A percentile compares a stretch with the other conserved stretches of the same genome.
Conservation (phyloP, 1,140 invertebrate species). For the Leptinotarsa lineolata region DNA sequence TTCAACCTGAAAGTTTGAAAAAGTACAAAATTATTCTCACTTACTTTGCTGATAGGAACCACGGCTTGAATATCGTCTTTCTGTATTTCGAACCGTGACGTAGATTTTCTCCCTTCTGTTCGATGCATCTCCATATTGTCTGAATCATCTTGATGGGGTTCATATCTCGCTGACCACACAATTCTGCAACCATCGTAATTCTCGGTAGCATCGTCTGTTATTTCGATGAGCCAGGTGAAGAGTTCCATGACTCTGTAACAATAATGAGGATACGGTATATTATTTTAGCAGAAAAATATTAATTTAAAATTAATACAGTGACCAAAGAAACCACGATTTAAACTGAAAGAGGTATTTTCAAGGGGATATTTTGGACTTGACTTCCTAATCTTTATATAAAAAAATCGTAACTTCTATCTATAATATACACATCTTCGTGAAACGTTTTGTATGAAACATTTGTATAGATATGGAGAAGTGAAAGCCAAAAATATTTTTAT, state of each 20-base stretch:
- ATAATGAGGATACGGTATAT: neutral
- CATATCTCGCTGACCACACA: constrained; percentile 78
- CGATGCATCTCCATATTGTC: constrained; percentile 54
- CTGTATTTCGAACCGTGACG: constrained; percentile 83
- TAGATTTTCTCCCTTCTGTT: constrained; percentile 68
- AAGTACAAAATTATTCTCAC: constrained; percentile 26
- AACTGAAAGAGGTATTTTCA: too few species aligned
- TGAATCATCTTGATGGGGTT: constrained; percentile 58
- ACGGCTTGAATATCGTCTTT: constrained; percentile 95
- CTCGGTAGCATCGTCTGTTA: constrained; percentile 78
- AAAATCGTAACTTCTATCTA: too few species aligned
- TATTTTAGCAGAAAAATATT: too few species aligned
- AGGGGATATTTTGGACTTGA: too few species aligned
- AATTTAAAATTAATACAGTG: too few species aligned
- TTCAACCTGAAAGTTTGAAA: neutral
- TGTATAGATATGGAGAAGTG: too few species aligned
- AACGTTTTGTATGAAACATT: too few species aligned
- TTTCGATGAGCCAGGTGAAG: constrained; percentile 88
- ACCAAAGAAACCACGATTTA: too few species aligned
- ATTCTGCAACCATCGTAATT: constrained; percentile 79
- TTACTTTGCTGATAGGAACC: constrained; percentile 91
- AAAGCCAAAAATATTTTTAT: too few species aligned
- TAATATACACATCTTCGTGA: too few species aligned
- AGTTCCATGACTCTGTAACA: constrained; percentile 74
- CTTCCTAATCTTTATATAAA: too few species aligned